A percentile compares a stretch with the other conserved stretches of the same genome.
Evolutionary conservation across 2,797 vertebrate species (phyloP).

Genomic region (Dendrocincla fuliginosa): DNA sequence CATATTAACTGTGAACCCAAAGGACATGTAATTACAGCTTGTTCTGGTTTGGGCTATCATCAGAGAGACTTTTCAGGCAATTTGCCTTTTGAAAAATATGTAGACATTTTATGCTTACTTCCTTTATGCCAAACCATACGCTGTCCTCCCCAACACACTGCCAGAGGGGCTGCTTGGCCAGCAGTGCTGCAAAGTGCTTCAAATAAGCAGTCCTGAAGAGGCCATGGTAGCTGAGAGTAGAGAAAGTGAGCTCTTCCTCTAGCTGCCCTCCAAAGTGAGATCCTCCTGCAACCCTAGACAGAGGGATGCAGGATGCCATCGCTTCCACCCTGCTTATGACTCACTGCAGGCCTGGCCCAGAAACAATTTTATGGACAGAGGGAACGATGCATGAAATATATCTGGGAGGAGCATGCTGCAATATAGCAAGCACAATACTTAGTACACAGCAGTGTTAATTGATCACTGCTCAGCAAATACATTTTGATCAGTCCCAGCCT

Average conservation of each 20-base stretch:
- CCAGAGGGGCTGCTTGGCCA: not conserved
- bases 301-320: not conserved
- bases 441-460: not conserved
- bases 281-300: not conserved
- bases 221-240: not conserved
- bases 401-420: not conserved
- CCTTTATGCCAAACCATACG: not conserved
- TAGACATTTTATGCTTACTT: not conserved
- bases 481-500: not conserved
- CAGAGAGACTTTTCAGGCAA: not conserved
- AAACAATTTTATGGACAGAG: not conserved
- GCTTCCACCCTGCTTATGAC: not conserved
- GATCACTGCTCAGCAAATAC: not conserved
- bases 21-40: not conserved
- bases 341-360: not conserved
- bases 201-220: not conserved
- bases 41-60: not conserved
- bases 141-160: not conserved
- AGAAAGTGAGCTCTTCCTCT: not conserved
- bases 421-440: not conserved
- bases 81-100: not conserved
- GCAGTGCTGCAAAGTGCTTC: not conserved
- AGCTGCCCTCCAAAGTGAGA: not conserved
- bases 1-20: not conserved
- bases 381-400: not conserved